Conservation (phyloP, 1,140 invertebrate genomes). For the Globodera ellingtonae region DNA sequence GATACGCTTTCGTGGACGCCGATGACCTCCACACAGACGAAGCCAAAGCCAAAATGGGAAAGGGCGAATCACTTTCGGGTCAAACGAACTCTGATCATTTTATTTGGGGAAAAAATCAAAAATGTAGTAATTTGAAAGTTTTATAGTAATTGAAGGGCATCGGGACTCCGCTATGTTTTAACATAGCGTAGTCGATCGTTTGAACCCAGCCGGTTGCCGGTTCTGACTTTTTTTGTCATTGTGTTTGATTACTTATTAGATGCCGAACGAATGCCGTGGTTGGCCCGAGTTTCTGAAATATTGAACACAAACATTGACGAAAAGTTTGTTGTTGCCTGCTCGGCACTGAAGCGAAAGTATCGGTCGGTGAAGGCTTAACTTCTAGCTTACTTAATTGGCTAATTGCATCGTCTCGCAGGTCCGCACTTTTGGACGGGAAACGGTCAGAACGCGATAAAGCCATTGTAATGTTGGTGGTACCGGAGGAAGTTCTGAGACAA, state of each 20-base stretch:
- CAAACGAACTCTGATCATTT: neutral
- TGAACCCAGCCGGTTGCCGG: too few relatives aligned
- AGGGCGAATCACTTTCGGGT: slow-evolving; percentile 33
- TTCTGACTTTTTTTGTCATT: too few relatives aligned
- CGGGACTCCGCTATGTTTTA: too few relatives aligned
- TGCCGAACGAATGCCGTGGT: slow-evolving; percentile 34
- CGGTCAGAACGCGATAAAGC: neutral
- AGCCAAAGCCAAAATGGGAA: slow-evolving; percentile 39
- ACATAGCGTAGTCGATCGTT: too few relatives aligned
- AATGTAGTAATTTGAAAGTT: too few relatives aligned
- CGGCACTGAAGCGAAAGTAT: slow-evolving; percentile 35
- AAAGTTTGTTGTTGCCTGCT: slow-evolving; percentile 37
- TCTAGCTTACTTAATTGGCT: neutral
- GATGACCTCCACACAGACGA: slow-evolving; percentile 38
- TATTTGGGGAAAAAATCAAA: too few relatives aligned
- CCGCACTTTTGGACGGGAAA: slow-evolving; percentile 16
- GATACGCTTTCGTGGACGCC: slow-evolving; percentile 31
- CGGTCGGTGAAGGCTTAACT: neutral
- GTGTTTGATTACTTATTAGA: slow-evolving; percentile 16
- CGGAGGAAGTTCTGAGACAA: slow-evolving; percentile 9
- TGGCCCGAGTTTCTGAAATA: slow-evolving; percentile 2
- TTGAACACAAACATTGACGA: neutral
- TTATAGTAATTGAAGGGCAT: too few relatives aligned
- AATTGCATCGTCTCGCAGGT: neutral
- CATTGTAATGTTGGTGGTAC: slow-evolving; percentile 19